Evolutionary conservation across 35 echinoderm and acorn worm genomes (phyloP).

Genomic region (Nesometra sesokonis): DNA sequence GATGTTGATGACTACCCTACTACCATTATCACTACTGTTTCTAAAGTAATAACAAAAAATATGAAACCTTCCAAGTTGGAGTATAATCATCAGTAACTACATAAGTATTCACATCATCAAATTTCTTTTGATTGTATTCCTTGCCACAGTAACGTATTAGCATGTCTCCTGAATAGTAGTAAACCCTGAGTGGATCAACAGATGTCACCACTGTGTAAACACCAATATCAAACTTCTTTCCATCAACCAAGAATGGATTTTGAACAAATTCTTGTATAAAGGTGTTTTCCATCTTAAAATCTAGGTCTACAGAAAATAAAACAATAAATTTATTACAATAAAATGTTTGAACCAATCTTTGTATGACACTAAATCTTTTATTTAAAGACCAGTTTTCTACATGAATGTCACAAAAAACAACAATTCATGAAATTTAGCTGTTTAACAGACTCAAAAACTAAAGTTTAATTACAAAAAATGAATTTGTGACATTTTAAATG

Average conservation of each 20-base stretch:
- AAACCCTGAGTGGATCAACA: conserved; percentile 70
- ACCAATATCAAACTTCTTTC: conserved; percentile 85
- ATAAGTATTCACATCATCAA: conserved; percentile 70
- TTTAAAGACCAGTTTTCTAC: no score
- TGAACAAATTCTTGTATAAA: conserved; percentile 80
- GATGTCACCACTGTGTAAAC: conserved; percentile 61
- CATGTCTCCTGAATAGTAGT: conserved; percentile 60
- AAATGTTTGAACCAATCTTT: no score
- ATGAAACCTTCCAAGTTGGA: conserved; percentile 69
- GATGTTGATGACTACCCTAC: no score
- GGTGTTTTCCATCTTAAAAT: conserved; percentile 44
- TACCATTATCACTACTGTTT: not conserved
- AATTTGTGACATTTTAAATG: no score
- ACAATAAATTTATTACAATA: not conserved
- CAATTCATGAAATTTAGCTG: no score
- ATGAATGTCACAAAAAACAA: no score
- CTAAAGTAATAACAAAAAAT: not conserved
- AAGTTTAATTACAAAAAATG: no score
- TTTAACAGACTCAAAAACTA: no score
- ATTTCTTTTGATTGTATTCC: conserved; percentile 63
- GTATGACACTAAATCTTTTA: no score
- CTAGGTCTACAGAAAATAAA: conserved; percentile 37
- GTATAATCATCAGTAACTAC: conserved; percentile 93
- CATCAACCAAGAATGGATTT: conserved; percentile 73
- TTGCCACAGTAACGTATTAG: conserved; percentile 71